Evolutionary conservation across 2,888 invertebrate genomes (phyloP).

Genomic region (Dicyrtomina minuta): DNA sequence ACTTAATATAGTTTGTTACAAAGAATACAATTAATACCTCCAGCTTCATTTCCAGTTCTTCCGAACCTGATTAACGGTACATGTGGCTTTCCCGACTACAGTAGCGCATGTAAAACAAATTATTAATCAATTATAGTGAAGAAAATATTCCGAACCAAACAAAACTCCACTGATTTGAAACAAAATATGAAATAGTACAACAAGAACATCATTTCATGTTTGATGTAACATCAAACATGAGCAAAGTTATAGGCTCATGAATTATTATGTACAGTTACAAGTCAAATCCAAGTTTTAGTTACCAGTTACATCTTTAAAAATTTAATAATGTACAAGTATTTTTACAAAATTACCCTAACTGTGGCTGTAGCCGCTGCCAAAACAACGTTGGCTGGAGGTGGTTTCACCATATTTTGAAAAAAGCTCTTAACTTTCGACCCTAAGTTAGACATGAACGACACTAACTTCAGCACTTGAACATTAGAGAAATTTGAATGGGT

Average conservation of each 20-base stretch:
- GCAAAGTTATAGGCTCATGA: too few relatives aligned
- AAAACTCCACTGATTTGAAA: background rate
- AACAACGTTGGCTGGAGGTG: conserved; percentile 43
- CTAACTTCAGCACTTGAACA: background rate
- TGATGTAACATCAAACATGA: too few relatives aligned
- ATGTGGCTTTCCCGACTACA: conserved; percentile 41
- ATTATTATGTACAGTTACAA: too few relatives aligned
- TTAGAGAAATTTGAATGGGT: background rate
- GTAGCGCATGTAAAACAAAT: background rate
- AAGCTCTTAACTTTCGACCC: conserved; percentile 46
- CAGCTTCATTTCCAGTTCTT: conserved; percentile 37
- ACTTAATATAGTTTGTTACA: too few relatives aligned
- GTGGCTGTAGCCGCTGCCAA: conserved; percentile 31
- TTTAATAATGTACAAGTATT: too few relatives aligned
- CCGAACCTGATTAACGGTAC: conserved; percentile 49
- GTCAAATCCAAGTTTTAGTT: too few relatives aligned
- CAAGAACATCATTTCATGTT: too few relatives aligned
- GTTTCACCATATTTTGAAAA: conserved; percentile 47
- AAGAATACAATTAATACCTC: too few relatives aligned
- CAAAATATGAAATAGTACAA: too few relatives aligned
- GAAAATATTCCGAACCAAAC: background rate
- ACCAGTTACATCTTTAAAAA: too few relatives aligned
- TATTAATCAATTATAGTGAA: too few relatives aligned
- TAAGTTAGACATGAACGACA: conserved; percentile 24
- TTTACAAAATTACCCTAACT: too few relatives aligned